A percentile compares a stretch with the other conserved stretches of the same genome.
Evolutionary conservation across 2,113 vertebrate species (phyloP).

Genomic region (Hypanus sabinus): DNA sequence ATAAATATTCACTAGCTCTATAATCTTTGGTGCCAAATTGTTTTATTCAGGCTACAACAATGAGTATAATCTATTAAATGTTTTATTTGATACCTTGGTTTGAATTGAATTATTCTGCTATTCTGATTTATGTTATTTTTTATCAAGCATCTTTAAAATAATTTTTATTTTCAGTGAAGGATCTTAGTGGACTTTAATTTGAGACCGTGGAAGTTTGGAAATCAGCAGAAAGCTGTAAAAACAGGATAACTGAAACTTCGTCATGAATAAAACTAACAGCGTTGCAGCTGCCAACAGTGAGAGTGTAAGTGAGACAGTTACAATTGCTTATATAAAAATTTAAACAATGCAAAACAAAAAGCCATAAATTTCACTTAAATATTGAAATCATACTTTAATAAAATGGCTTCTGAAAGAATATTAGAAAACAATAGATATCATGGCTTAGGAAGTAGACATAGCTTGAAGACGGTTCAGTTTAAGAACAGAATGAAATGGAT

Average conservation of each 20-base stretch:
- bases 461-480: neutral
- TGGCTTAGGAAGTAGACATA: too few species aligned
- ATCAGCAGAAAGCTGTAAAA: conserved; percentile 16
- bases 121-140: neutral
- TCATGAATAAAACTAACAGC: neutral
- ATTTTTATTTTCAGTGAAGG: conserved; percentile 15
- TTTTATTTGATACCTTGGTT: neutral
- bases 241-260: neutral
- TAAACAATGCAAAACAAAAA: neutral
- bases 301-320: conserved; percentile 10
- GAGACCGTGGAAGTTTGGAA: conserved; percentile 4
- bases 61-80: neutral
- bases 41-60: conserved; percentile 12
- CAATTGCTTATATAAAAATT: neutral
- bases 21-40: neutral
- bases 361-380: neutral
- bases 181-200: conserved; percentile 32
- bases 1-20: neutral
- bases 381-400: neutral
- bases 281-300: conserved; percentile 13
- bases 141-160: neutral
- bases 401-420: neutral
- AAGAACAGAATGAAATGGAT: neutral
- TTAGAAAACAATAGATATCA: neutral
- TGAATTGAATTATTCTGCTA: neutral